These are phyloP conservation scores for Zeugodacus cucurbitae DNA, from an alignment of 1,140 invertebrate genomes.

Conservation along the genomic window DNA sequence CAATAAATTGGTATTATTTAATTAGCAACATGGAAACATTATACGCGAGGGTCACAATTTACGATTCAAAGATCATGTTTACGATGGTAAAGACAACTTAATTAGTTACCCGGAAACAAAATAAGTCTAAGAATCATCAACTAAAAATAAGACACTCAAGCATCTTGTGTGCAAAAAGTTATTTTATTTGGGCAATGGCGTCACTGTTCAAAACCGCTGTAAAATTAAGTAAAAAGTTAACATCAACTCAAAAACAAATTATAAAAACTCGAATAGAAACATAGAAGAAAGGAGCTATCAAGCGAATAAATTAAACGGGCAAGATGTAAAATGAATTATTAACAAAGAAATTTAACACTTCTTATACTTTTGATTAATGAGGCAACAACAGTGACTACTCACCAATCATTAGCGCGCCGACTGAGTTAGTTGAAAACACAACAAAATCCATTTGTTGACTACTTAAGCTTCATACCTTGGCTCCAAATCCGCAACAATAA, in stretches of 20 bases:
- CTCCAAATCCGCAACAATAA: no score
- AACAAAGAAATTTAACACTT: background rate
- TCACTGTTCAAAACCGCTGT: background rate
- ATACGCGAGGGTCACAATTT: background rate
- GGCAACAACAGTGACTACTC: background rate
- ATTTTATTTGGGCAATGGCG: background rate
- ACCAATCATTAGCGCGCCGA: background rate
- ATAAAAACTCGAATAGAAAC: background rate
- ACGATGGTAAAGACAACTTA: background rate
- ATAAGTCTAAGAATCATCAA: background rate
- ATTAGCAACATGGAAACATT: background rate
- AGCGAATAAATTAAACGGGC: background rate
- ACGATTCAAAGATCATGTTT: background rate
- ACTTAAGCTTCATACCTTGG: no score
- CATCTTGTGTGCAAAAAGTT: background rate
- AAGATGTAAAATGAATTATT: background rate
- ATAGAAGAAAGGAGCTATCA: background rate
- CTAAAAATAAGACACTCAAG: background rate
- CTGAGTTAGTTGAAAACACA: background rate
- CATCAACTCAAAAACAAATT: background rate
- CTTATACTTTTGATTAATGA: background rate
- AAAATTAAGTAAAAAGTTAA: background rate
- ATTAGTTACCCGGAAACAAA: background rate
- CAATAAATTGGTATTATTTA: background rate
- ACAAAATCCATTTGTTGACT: background rate